These are phyloP conservation scores for Chionodraco myersi DNA, from an alignment of 2,113 vertebrate species.

Conservation along the genomic window DNA sequence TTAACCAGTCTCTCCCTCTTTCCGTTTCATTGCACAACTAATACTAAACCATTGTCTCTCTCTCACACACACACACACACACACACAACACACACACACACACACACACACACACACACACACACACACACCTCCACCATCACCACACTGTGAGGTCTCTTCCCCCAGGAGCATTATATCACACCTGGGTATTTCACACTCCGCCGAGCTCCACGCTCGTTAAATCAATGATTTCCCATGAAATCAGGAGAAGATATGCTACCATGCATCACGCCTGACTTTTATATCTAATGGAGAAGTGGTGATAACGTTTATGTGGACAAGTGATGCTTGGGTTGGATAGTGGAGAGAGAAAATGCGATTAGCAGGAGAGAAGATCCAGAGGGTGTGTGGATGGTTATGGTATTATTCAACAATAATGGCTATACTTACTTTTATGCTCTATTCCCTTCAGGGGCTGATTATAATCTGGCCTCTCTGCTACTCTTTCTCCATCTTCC, in stretches of 20 bases:
- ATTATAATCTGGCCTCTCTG: not conserved
- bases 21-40: not conserved
- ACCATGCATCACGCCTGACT: slow-evolving; percentile 42
- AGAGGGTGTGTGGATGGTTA: not conserved
- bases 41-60: not conserved
- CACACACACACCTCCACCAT: not conserved
- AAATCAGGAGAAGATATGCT: slow-evolving; percentile 51
- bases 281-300: slow-evolving; percentile 49
- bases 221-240: slow-evolving; percentile 58
- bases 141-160: slow-evolving; percentile 1
- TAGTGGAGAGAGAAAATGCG: not conserved
- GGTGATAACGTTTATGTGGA: slow-evolving; percentile 40
- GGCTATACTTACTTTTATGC: not conserved
- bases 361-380: not conserved
- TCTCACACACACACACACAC: no score
- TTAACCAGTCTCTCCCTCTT: not conserved
- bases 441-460: not conserved
- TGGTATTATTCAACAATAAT: slow-evolving; percentile 2
- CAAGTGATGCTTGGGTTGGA: slow-evolving; percentile 15
- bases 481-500: not conserved
- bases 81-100: no score
- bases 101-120: slow-evolving; percentile 3
- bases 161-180: slow-evolving; percentile 47
- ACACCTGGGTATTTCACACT: slow-evolving; percentile 69
- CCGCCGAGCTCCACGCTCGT: slow-evolving; percentile 45